Base-by-base conservation (phyloP, 2,797 vertebrate genomes). In the Lemur catta region DNA sequence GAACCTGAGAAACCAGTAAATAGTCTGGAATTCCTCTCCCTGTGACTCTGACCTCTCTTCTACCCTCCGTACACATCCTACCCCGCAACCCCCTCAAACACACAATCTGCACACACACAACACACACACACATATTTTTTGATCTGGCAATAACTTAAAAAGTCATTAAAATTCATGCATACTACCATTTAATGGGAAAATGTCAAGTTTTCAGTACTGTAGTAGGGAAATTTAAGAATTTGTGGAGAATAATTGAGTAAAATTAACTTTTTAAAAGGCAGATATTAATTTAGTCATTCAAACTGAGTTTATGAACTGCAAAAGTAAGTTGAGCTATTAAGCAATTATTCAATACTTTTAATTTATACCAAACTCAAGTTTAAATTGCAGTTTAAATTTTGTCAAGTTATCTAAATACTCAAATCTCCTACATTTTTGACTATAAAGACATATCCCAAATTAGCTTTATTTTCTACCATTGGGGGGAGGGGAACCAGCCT, bases 351-450 rank as follows among this genome's bases (percentile, higher is more conserved):
- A 30, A 33, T 80, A 84, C 11, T 92, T 89, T 86, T 33, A 92
- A 74, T 43, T 74, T 79, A 28, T 33, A 67, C 5, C 28, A 76
- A 91, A 87, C 65, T 43, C 43, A 35, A 43, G 50, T 46, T 94
- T 84, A 76, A 74, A 35, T 38, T 61, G 84, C 30, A 74, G 7
- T 72, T 63, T 43, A 74, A 71, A n/a, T 91, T 57, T 97, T 93
- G 46, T 87, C 55, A 86, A 79, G 41, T 86, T 91, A 89, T 81
- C 67, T 67, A 74, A 92, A 52, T 50, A 65, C 69, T 86, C 48
- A 88, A 94, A 50, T 90, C 91, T 33, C 89, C 63, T 43, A 41
- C n/a, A 43, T 93, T 95, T 97, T 94, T 48, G 7, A 89, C 84
- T 71, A 71, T 71, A 61, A 89, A 95, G 88, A 91, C 9, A 41